Percentiles rank a stretch among this genome's conserved stretches.
phyloP scores from a whole-genome alignment of 2,113 vertebrate genomes.

The Hucho hucho region DNA sequence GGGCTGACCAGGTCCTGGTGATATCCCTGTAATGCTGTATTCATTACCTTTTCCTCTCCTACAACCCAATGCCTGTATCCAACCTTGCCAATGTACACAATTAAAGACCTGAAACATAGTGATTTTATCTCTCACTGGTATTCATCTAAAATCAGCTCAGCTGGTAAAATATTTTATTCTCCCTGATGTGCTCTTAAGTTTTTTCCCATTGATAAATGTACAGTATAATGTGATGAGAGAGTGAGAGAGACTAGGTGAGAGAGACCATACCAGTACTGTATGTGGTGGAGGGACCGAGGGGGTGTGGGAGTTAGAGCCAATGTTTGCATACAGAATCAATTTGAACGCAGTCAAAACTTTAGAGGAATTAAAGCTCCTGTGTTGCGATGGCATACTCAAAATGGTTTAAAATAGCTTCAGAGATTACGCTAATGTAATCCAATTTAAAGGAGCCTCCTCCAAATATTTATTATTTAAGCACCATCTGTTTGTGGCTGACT shows the following conservation, averaged over 20 bases:
- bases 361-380: constrained; percentile 65
- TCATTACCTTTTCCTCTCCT: too few species aligned
- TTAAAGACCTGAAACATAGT: too few species aligned
- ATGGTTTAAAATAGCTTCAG: constrained; percentile 71
- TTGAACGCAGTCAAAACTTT: constrained; percentile 72
- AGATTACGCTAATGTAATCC: constrained; percentile 76
- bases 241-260: not conserved
- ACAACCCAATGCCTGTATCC: too few species aligned
- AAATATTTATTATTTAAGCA: constrained; percentile 72
- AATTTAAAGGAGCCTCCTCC: constrained; percentile 72
- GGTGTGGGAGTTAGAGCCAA: constrained; percentile 37
- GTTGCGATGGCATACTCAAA: constrained; percentile 63
- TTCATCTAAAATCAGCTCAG: not conserved
- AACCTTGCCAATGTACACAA: too few species aligned
- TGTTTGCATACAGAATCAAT: constrained; percentile 66
- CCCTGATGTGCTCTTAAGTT: not conserved
- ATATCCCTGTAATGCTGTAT: too few species aligned
- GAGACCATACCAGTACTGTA: not conserved
- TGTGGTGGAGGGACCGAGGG: not conserved
- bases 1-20: too few species aligned
- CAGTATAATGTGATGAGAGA: not conserved
- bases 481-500: too few species aligned
- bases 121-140: too few species aligned
- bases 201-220: not conserved
- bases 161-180: not conserved